These are phyloP conservation scores for Bothrops jararaca DNA, from an alignment of 2,113 vertebrate species.

Conservation along the genomic window DNA sequence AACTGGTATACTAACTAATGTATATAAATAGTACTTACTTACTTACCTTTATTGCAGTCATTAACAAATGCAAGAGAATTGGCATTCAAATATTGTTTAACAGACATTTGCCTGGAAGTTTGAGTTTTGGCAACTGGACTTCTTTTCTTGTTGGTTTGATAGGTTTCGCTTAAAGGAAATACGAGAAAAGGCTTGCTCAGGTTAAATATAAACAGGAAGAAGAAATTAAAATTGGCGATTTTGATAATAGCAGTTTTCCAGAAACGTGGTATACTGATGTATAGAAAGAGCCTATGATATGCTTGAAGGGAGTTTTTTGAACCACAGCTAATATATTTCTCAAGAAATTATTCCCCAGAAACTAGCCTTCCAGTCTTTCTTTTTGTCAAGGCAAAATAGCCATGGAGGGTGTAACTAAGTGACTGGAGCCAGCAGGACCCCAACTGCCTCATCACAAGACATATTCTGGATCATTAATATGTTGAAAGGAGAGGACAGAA, in stretches of 20 bases:
- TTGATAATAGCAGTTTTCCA: not conserved
- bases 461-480: not conserved
- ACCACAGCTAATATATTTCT: not conserved
- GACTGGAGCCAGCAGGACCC: not conserved
- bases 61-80: not conserved
- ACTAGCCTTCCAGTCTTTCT: not conserved
- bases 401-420: not conserved
- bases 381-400: not conserved
- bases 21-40: not conserved
- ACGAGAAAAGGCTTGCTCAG: not conserved
- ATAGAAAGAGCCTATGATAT: not conserved
- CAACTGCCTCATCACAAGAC: not conserved
- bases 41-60: not conserved
- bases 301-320: not conserved
- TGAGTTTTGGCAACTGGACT: not conserved
- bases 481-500: not conserved
- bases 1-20: not conserved
- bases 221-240: not conserved
- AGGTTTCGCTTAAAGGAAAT: not conserved
- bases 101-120: not conserved
- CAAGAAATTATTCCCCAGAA: not conserved
- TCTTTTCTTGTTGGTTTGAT: not conserved
- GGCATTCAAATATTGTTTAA: not conserved
- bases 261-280: not conserved
- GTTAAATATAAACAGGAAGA: not conserved